Conservation (phyloP, 2,797 vertebrate species). For the Halcyon leucocephala region DNA sequence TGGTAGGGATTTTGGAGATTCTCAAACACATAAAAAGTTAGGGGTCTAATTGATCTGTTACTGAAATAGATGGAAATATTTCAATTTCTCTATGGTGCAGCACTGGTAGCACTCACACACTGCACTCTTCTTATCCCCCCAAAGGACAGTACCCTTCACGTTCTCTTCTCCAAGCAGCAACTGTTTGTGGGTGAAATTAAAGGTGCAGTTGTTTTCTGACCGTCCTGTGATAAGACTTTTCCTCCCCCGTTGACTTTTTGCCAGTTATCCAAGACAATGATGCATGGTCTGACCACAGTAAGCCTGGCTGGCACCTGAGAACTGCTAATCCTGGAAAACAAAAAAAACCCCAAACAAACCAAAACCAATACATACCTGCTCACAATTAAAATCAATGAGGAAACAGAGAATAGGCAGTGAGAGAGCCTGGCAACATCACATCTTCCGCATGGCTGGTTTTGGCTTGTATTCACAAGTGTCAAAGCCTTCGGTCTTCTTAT, state of each 20-base stretch:
- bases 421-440: not conserved
- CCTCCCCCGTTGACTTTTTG: not conserved
- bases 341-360: too few species aligned
- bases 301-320: not conserved
- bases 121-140: not conserved
- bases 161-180: not conserved
- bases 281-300: not conserved
- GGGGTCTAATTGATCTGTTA: not conserved
- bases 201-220: not conserved
- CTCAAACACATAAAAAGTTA: not conserved
- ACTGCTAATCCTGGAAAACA: not conserved
- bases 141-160: not conserved
- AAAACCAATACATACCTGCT: not conserved
- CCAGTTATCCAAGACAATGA: not conserved
- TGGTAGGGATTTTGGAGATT: not conserved
- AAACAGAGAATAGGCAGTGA: not conserved
- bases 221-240: not conserved
- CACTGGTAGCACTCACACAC: not conserved
- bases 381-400: not conserved
- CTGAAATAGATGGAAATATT: not conserved
- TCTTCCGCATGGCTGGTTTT: not conserved
- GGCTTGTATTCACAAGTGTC: not conserved
- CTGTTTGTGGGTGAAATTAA: not conserved
- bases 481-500: not conserved
- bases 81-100: not conserved